phyloP scores from a whole-genome alignment of 1,140 invertebrate genomes.

The Dendroctonus valens region DNA sequence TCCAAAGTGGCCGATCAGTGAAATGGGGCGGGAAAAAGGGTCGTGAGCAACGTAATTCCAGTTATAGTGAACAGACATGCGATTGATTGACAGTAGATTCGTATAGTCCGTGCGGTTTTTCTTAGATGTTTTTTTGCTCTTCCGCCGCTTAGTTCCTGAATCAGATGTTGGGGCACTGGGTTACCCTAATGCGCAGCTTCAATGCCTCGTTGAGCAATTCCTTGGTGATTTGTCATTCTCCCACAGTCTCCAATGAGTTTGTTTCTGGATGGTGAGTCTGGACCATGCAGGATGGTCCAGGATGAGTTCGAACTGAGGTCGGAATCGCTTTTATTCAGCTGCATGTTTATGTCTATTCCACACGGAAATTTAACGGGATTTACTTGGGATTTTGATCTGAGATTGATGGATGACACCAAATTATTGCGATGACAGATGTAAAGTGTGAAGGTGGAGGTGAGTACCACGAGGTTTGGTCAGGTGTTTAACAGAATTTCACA shows the following conservation, averaged over 20 bases:
- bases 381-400: slow-evolving; percentile 19
- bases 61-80: slow-evolving; percentile 28
- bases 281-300: slow-evolving; percentile 27
- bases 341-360: not conserved
- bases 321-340: slow-evolving; percentile 13
- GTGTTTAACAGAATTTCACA: too few species aligned
- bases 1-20: slow-evolving; percentile 6
- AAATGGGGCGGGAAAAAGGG: slow-evolving; percentile 13
- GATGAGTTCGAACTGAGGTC: slow-evolving; percentile 32
- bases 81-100: slow-evolving; percentile 24
- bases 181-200: not conserved
- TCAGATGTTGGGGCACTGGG: too few species aligned
- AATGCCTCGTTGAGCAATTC: not conserved
- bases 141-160: too few species aligned
- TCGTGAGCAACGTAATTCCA: slow-evolving; percentile 19
- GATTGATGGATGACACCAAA: slow-evolving; percentile 10
- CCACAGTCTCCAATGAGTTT: slow-evolving; percentile 18
- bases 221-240: slow-evolving; percentile 6
- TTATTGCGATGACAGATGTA: slow-evolving; percentile 16
- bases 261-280: slow-evolving; percentile 7
- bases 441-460: not conserved
- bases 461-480: not conserved
- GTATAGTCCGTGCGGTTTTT: not conserved
- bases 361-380: slow-evolving; percentile 1
- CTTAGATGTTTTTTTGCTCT: not conserved